Percentiles rank a stretch among this genome's conserved stretches.
These are phyloP conservation scores for Ceramica pisi DNA, from an alignment of 2,888 invertebrate species.

Conservation along the genomic window DNA sequence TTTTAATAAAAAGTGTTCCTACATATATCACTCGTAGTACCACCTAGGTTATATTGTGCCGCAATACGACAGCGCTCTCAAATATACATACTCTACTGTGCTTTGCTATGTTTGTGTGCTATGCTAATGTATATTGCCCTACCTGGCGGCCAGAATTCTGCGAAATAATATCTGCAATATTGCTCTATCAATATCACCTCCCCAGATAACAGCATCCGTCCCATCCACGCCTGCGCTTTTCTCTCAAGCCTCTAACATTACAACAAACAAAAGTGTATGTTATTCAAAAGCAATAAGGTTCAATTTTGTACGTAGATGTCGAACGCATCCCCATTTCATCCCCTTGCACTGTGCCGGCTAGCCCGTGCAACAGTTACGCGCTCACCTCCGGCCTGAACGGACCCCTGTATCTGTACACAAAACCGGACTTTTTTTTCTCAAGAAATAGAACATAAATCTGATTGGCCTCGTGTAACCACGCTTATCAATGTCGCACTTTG, in stretches of 20 bases:
- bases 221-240: conserved; percentile 41
- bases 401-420: background rate
- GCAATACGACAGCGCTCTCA: background rate
- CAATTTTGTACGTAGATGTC: conserved; percentile 1
- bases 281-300: conserved; percentile 22
- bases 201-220: background rate
- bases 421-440: background rate
- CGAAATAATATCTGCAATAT: conserved; percentile 1
- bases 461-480: background rate
- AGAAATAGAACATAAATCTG: conserved; percentile 2
- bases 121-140: background rate
- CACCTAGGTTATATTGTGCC: background rate
- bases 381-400: background rate
- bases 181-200: background rate
- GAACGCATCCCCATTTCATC: conserved; percentile 20
- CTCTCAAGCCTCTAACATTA: conserved; percentile 19
- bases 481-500: conserved; percentile 16
- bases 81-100: background rate
- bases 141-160: background rate
- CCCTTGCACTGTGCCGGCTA: conserved; percentile 20
- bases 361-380: conserved; percentile 41
- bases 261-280: background rate
- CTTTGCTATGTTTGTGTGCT: background rate
- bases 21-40: background rate
- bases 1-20: background rate